A percentile compares a stretch with the other conserved stretches of the same genome.
These are phyloP conservation scores for Gonioctena quinquepunctata DNA, from an alignment of 1,140 invertebrate species.

Conservation along the genomic window DNA sequence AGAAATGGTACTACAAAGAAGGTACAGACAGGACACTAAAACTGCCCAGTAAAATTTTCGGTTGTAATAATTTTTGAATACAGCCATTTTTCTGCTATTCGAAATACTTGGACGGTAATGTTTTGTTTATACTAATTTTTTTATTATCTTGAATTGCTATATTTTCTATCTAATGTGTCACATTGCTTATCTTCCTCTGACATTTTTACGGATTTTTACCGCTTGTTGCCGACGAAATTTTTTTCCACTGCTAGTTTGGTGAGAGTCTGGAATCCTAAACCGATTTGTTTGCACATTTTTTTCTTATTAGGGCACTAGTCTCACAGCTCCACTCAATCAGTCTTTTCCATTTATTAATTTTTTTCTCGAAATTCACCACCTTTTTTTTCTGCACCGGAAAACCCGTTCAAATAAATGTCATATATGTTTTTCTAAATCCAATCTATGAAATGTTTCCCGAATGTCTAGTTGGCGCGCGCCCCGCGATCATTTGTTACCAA, in stretches of 20 bases:
- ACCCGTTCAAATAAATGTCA: too few species aligned
- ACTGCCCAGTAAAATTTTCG: conserved; percentile 34
- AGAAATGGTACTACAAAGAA: conserved; percentile 40
- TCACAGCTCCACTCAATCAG: conserved; percentile 11
- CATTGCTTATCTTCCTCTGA: neutral
- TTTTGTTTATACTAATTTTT: conserved; percentile 2
- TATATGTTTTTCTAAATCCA: neutral
- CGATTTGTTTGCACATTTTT: conserved; percentile 4
- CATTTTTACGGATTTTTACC: conserved; percentile 10
- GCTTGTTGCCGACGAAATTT: conserved; percentile 6
- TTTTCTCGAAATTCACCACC: neutral
- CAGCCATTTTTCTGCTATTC: conserved; percentile 32
- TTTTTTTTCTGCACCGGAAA: too few species aligned
- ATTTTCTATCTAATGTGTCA: conserved; percentile 20
- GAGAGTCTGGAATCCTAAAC: neutral
- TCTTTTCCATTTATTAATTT: neutral
- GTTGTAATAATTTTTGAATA: conserved; percentile 41
- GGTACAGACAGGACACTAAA: conserved; percentile 36
- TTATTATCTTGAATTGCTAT: conserved; percentile 23
- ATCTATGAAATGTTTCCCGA: conserved; percentile 1
- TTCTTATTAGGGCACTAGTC: conserved; percentile 8
- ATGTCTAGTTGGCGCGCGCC: conserved; percentile 5
- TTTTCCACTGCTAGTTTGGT: neutral
- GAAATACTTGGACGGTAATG: conserved; percentile 5
- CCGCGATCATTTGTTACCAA: conserved; percentile 20